These are phyloP conservation scores for Alaudala cheleensis DNA, from an alignment of 2,113 vertebrate species.

Conservation along the genomic window DNA sequence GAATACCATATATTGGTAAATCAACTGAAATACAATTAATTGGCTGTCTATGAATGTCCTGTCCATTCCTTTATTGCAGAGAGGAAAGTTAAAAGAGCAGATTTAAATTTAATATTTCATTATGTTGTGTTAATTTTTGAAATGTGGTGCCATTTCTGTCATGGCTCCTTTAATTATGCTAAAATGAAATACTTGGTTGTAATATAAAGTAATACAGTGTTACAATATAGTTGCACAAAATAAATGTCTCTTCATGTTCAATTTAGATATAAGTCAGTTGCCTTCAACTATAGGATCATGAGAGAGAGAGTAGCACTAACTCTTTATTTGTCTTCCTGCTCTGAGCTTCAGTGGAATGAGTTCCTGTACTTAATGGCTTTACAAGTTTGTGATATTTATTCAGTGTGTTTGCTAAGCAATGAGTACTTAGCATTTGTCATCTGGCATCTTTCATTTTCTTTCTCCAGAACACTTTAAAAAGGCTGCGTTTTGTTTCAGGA, in stretches of 20 bases:
- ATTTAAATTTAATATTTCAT: background rate
- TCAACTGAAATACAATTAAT: background rate
- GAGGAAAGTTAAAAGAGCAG: background rate
- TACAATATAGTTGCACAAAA: background rate
- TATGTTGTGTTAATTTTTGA: background rate
- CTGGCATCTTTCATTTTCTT: slow-evolving; percentile 20
- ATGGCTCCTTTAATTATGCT: background rate
- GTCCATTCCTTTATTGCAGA: background rate
- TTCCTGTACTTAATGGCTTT: slow-evolving; percentile 40
- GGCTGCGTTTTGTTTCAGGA: background rate
- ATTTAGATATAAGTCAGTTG: background rate
- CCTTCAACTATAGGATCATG: background rate
- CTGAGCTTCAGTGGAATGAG: slow-evolving; percentile 9
- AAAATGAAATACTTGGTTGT: background rate
- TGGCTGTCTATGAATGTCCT: background rate
- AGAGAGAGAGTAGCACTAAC: background rate
- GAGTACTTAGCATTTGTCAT: slow-evolving; percentile 44
- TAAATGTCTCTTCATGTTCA: background rate
- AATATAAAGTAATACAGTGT: background rate
- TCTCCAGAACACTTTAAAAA: background rate
- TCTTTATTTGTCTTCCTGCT: slow-evolving; percentile 41
- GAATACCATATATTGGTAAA: background rate
- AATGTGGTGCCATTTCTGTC: background rate
- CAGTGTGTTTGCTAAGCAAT: slow-evolving; percentile 42
- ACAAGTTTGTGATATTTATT: slow-evolving; percentile 45